These are phyloP conservation scores for Liparis tanakae DNA, from an alignment of 2,797 vertebrate genomes.

Conservation along the genomic window DNA sequence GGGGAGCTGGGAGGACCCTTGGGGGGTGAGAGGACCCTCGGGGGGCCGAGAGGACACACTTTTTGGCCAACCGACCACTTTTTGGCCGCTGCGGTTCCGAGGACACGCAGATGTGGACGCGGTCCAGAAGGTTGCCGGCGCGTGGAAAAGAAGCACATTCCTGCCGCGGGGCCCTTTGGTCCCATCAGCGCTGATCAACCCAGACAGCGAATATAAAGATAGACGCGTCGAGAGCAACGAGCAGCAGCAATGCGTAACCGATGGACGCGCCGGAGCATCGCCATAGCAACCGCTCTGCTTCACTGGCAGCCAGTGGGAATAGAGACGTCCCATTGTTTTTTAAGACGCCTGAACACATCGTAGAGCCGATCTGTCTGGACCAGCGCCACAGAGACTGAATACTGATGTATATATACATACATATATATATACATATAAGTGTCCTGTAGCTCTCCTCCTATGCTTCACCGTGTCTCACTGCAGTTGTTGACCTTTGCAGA, in stretches of 20 bases:
- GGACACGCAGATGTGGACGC: constrained; percentile 19
- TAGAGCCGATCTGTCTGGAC: constrained; percentile 9
- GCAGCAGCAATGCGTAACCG: constrained; percentile 10
- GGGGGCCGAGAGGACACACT: neutral
- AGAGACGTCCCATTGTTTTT: constrained; percentile 48
- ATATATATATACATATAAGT: neutral
- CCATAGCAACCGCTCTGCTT: constrained; percentile 43
- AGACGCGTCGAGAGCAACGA: neutral
- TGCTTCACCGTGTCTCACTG: constrained; percentile 2
- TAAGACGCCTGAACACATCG: constrained; percentile 30
- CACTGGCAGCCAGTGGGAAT: constrained; percentile 24
- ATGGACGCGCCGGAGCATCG: constrained; percentile 19
- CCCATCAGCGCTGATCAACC: neutral
- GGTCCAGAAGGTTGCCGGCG: constrained; percentile 3
- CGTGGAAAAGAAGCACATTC: constrained; percentile 4
- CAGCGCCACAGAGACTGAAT: constrained; percentile 3
- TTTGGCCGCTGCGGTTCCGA: neutral
- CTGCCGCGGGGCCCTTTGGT: neutral
- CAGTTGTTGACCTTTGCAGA: neutral
- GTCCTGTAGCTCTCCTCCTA: neutral
- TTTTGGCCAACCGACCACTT: too few relatives aligned
- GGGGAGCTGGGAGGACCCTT: too few relatives aligned
- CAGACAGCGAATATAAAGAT: constrained; percentile 9
- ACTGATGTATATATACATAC: constrained; percentile 10
- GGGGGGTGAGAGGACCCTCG: neutral